Base-by-base conservation (phyloP, 2,113 vertebrate species). In the Nibea albiflora region DNA sequence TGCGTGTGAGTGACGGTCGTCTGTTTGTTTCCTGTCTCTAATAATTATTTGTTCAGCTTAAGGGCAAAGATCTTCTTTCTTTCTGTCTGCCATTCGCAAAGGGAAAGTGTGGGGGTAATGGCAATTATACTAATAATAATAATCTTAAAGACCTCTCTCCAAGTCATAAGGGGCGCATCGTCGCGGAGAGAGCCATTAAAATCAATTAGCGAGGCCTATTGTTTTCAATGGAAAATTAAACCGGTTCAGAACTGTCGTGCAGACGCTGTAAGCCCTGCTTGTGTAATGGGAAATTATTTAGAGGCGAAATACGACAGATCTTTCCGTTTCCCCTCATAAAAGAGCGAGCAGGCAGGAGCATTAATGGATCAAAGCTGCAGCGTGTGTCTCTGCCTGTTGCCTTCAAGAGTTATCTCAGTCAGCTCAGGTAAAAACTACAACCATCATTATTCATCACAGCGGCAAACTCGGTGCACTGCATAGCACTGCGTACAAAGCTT, bases 21-120 rank as follows among this genome's bases (percentile, higher is more conserved):
- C 96, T 99, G 97, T 96, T 96, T 98, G 96, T 98, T 97, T 97
- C 96, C 95, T 96, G 96, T 97, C 96, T 96, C 95, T 96, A 98
- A 98, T 97, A 98, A 98, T 98, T 98, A 98, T 98, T 98, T 98
- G 97, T 96, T 97, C 96, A 97, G 97, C 98, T 99, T 96, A 97
- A 96, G 97, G 97, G 97, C 94, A 97, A 94, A 97, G 95, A 96
- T 90, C 91, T 91, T 91, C 78, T 90, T 90, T 75, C 85, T 26
- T 26, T 92, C 95, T 95, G 96, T 96, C 95, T 97, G 94, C 80
- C 90, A 89, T 88, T 93, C 74, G 88, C 84, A 84, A 86, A 90
- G 87, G 85, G 88, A 89, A 97, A 91, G 89, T 97, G 96, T 96
- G 95, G 94, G 93, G 93, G 89, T 94, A 94, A 93, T 93, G 96